Conservation (phyloP, 30 jellyfish, hydroid and myxozoan species). For the Mastigias papua region DNA sequence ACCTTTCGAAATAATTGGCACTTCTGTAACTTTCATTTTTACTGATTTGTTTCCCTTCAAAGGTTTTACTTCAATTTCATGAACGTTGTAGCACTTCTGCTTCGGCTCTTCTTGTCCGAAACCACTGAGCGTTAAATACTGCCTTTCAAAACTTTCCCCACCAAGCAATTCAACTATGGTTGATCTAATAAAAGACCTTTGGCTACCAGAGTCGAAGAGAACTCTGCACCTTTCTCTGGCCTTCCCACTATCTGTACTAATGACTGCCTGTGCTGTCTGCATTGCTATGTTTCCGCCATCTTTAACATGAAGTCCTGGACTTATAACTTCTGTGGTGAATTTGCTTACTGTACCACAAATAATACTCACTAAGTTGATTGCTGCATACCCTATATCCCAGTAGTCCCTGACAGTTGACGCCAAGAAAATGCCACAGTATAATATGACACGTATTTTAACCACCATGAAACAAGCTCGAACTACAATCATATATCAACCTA, state of each 20-base stretch:
- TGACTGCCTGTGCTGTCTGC: constrained; percentile 61
- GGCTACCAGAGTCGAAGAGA: constrained; percentile 36
- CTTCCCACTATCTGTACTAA: neutral
- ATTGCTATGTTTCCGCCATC: constrained; percentile 38
- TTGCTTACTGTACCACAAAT: too few relatives aligned
- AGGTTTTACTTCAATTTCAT: constrained; percentile 20
- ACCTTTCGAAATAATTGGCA: constrained; percentile 49
- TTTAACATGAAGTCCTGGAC: constrained; percentile 64
- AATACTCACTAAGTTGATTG: too few relatives aligned
- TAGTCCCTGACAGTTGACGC: too few relatives aligned
- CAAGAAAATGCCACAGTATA: too few relatives aligned
- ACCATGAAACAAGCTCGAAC: too few relatives aligned
- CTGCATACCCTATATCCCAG: too few relatives aligned
- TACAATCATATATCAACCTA: too few relatives aligned
- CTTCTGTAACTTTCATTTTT: constrained; percentile 31
- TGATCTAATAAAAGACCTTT: constrained; percentile 15
- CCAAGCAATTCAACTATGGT: constrained; percentile 8
- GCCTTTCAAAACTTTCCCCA: neutral
- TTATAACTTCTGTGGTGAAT: constrained; percentile 11
- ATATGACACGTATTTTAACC: too few relatives aligned
- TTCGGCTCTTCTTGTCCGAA: constrained; percentile 23
- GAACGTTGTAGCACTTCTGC: constrained; percentile 14
- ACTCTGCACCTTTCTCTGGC: constrained; percentile 46
- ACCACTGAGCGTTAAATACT: constrained; percentile 22
- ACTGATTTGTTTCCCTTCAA: constrained; percentile 35